Evolutionary conservation across 2,797 vertebrate species (phyloP).

Genomic region (Eupleurogrammus muticus): DNA sequence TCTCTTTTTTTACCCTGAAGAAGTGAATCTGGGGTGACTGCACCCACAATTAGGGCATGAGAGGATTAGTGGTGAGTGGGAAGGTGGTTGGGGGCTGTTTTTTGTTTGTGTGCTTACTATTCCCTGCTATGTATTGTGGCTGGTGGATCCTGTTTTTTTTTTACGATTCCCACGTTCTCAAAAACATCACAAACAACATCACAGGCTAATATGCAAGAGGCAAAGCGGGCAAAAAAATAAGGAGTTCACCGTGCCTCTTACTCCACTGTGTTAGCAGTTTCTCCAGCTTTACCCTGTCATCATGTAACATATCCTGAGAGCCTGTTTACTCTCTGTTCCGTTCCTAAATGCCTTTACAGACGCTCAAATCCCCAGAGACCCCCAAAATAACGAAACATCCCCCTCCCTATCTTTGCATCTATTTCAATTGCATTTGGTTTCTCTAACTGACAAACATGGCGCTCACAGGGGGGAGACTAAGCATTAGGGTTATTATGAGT

Average conservation of each 20-base stretch:
- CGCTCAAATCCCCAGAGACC: conserved; percentile 54
- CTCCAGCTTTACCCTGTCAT: conserved; percentile 43
- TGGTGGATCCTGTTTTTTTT: conserved; percentile 32
- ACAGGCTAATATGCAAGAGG: conserved; percentile 55
- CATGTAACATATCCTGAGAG: conserved; percentile 53
- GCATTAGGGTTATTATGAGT: conserved; percentile 75
- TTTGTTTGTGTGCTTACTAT: conserved; percentile 65
- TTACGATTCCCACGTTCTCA: conserved; percentile 52
- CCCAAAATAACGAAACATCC: conserved; percentile 50
- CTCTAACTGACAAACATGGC: conserved; percentile 55
- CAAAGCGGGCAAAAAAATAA: conserved; percentile 57
- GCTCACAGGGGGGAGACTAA: conserved; percentile 66
- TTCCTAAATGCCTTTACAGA: conserved; percentile 64
- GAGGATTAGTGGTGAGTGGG: conserved; percentile 79
- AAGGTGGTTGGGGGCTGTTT: conserved; percentile 78
- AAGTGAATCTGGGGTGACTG: conserved; percentile 75
- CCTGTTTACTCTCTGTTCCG: conserved; percentile 53
- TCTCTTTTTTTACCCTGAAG: conserved; percentile 36
- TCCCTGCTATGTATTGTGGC: conserved; percentile 58
- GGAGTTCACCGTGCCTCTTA: conserved; percentile 29
- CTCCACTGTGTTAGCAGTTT: conserved; percentile 38
- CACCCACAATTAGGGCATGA: conserved; percentile 80
- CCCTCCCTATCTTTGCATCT: conserved; percentile 62
- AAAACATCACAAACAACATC: conserved; percentile 72
- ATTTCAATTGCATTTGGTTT: conserved; percentile 70